A percentile compares a stretch with the other conserved stretches of the same genome.
phyloP scores from a whole-genome alignment of 2,113 vertebrate species.

The Columba livia region DNA sequence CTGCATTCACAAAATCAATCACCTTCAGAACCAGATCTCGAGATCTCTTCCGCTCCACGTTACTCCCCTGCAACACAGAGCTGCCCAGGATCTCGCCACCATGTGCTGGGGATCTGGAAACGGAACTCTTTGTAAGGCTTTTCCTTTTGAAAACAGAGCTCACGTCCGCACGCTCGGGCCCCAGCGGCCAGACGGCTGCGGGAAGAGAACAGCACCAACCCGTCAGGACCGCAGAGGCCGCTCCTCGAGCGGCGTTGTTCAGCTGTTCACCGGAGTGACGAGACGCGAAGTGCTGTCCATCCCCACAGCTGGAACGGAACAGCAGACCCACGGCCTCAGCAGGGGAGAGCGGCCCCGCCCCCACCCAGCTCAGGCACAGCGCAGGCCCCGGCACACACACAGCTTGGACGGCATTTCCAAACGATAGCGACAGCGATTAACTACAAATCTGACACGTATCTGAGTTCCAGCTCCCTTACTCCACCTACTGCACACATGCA shows the following conservation, averaged over 20 bases:
- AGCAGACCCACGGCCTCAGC: neutral
- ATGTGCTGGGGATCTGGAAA: neutral
- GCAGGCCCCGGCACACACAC: neutral
- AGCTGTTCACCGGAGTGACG: rapidly evolving
- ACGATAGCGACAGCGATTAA: rapidly evolving
- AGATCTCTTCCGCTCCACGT: neutral
- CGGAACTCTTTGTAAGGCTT: neutral
- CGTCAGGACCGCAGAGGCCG: neutral
- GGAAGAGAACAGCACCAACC: neutral
- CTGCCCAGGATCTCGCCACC: neutral
- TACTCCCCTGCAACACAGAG: neutral
- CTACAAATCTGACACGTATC: rapidly evolving
- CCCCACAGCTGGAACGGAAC: neutral
- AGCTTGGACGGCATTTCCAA: neutral
- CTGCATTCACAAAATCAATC: neutral
- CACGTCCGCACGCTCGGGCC: rapidly evolving
- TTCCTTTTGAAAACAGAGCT: neutral
- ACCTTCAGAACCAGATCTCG: neutral
- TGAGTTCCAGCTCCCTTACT: neutral
- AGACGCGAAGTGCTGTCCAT: rapidly evolving
- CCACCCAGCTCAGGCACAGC: rapidly evolving
- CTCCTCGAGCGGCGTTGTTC: neutral
- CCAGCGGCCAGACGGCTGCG: neutral
- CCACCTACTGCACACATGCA: neutral
- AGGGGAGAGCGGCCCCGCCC: neutral